Evolutionary conservation across 2,797 vertebrate genomes (phyloP).

Genomic region (Adelosebastes latens): DNA sequence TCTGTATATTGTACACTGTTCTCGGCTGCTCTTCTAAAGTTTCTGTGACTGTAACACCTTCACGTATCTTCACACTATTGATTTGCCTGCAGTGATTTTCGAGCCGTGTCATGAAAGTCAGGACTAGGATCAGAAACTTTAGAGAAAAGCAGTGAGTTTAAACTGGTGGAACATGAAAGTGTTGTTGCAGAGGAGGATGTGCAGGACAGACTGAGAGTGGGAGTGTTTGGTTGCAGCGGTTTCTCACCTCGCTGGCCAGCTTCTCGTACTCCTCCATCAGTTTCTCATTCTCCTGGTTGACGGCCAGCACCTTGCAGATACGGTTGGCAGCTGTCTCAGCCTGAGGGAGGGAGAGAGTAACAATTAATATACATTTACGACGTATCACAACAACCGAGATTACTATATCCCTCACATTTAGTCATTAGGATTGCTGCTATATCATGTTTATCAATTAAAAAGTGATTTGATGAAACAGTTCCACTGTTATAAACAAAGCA

Average conservation of each 20-base stretch:
- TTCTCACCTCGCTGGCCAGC: conserved; percentile 91
- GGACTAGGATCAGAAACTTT: conserved; percentile 1
- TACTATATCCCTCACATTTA: neutral
- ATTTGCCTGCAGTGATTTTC: neutral
- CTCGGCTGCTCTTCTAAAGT: neutral
- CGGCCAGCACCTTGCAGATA: conserved; percentile 94
- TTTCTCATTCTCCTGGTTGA: conserved; percentile 94
- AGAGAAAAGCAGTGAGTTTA: neutral
- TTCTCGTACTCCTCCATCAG: conserved; percentile 96
- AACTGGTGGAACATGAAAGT: neutral
- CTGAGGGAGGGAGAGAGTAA: conserved; percentile 64
- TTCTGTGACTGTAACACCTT: neutral
- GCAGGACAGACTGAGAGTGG: conserved; percentile 31
- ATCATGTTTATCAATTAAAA: neutral
- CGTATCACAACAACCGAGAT: neutral
- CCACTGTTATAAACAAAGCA: neutral
- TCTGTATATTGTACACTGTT: neutral
- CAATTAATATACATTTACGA: neutral
- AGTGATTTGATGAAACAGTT: neutral
- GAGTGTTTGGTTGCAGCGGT: conserved; percentile 8
- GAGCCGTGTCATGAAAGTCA: neutral
- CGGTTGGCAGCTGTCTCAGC: conserved; percentile 94
- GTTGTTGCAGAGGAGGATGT: conserved; percentile 13
- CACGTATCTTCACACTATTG: neutral
- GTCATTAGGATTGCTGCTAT: neutral